Conservation (phyloP, 2,888 invertebrate species). For the Tholera decimalis region DNA sequence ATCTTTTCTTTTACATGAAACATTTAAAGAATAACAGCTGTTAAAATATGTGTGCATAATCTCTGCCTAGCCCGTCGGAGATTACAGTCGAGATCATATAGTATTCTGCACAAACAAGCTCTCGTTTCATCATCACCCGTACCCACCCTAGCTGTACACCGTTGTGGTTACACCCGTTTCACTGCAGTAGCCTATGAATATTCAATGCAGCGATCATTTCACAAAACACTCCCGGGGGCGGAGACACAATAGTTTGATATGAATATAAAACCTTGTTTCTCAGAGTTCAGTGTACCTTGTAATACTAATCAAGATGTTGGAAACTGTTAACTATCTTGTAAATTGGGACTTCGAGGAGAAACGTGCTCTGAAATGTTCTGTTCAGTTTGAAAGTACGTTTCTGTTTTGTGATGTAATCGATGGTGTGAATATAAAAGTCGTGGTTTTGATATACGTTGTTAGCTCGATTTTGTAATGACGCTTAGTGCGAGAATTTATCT, state of each 20-base stretch:
- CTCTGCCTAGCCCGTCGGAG: neutral
- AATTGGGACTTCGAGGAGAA: slow-evolving; percentile 16
- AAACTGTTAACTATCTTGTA: slow-evolving; percentile 35
- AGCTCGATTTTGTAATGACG: too few species aligned
- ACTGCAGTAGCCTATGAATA: slow-evolving; percentile 59
- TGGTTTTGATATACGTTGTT: neutral
- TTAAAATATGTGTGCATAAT: neutral
- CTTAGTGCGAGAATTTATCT: neutral
- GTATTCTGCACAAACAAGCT: slow-evolving; percentile 5
- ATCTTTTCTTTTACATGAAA: too few species aligned
- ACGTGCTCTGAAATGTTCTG: slow-evolving; percentile 24
- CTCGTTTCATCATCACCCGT: slow-evolving; percentile 21
- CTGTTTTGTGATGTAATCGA: slow-evolving; percentile 5
- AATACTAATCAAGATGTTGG: slow-evolving; percentile 39
- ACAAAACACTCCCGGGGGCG: slow-evolving; percentile 48
- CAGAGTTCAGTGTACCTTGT: slow-evolving; percentile 18
- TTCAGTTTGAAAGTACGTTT: slow-evolving; percentile 13
- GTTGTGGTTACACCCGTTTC: slow-evolving; percentile 5
- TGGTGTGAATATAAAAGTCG: neutral
- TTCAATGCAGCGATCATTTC: slow-evolving; percentile 55
- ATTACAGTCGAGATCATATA: neutral
- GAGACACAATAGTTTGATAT: slow-evolving; percentile 35
- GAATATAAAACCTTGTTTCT: slow-evolving; percentile 46
- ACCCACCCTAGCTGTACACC: slow-evolving; percentile 28
- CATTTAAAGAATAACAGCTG: too few species aligned